Evolutionary conservation across 2,113 vertebrate species (phyloP).

Genomic region (Barbus barbus): DNA sequence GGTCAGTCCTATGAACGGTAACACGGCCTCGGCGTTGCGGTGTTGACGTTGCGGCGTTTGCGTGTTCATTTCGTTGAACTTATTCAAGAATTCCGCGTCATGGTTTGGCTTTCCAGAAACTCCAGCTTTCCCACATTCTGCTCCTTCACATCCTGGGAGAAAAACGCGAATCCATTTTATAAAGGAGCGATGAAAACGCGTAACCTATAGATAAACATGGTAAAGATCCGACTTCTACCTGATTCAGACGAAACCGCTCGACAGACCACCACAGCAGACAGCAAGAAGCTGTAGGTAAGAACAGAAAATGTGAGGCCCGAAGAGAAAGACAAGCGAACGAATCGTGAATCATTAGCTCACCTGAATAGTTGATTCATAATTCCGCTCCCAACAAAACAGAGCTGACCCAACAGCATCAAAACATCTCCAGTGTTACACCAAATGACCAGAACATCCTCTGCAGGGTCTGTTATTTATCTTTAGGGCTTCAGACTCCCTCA

Average conservation of each 20-base stretch:
- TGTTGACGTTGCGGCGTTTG: constrained; percentile 41
- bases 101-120: constrained; percentile 35
- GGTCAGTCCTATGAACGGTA: constrained; percentile 61
- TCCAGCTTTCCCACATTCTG: constrained; percentile 42
- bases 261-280: constrained; percentile 40
- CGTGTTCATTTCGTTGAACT: constrained; percentile 62
- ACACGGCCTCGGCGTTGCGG: constrained; percentile 34
- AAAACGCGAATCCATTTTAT: background rate
- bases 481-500: background rate
- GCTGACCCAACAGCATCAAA: background rate
- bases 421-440: background rate
- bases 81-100: constrained; percentile 43
- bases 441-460: background rate
- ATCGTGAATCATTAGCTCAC: background rate
- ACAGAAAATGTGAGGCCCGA: background rate
- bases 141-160: constrained; percentile 56
- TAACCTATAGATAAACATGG: background rate
- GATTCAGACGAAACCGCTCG: constrained; percentile 32
- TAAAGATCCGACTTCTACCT: constrained; percentile 45
- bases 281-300: constrained; percentile 45
- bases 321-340: background rate
- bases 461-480: constrained; percentile 28
- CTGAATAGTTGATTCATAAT: constrained; percentile 30
- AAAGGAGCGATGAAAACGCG: background rate
- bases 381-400: background rate